These are phyloP conservation scores for Enhydra lutris DNA, from an alignment of 2,113 vertebrate genomes.

Conservation along the genomic window DNA sequence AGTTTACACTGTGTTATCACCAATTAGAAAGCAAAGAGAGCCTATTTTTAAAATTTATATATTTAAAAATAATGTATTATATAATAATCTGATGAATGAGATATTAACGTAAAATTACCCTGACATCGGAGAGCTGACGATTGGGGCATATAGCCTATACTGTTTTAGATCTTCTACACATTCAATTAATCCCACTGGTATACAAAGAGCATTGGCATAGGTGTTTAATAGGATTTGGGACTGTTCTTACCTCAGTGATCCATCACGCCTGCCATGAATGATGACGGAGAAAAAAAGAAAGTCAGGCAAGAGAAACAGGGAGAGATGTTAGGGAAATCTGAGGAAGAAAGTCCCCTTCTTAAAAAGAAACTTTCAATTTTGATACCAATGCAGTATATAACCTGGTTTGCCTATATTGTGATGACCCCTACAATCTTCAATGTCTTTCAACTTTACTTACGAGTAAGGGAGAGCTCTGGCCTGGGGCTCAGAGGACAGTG, in stretches of 20 bases:
- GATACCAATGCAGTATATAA: neutral
- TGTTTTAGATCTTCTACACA: neutral
- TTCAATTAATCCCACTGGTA: neutral
- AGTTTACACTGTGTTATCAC: neutral
- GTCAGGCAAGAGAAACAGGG: neutral
- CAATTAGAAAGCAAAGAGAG: neutral
- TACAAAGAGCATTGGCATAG: neutral
- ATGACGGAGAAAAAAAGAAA: neutral
- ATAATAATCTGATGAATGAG: neutral
- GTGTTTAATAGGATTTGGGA: neutral
- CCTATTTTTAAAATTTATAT: neutral
- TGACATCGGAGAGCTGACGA: neutral
- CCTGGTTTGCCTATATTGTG: neutral
- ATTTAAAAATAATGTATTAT: neutral
- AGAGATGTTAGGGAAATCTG: neutral
- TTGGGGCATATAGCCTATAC: neutral
- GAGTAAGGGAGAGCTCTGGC: neutral
- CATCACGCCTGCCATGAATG: neutral
- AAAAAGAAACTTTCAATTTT: neutral
- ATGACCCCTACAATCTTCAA: neutral
- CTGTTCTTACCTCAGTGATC: neutral
- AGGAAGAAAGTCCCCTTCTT: neutral
- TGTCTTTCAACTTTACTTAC: neutral
- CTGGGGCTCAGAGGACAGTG: neutral
- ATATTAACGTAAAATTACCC: neutral